These are phyloP conservation scores for Drosophila ficusphila DNA, from an alignment of 1,140 invertebrate genomes.

Conservation along the genomic window DNA sequence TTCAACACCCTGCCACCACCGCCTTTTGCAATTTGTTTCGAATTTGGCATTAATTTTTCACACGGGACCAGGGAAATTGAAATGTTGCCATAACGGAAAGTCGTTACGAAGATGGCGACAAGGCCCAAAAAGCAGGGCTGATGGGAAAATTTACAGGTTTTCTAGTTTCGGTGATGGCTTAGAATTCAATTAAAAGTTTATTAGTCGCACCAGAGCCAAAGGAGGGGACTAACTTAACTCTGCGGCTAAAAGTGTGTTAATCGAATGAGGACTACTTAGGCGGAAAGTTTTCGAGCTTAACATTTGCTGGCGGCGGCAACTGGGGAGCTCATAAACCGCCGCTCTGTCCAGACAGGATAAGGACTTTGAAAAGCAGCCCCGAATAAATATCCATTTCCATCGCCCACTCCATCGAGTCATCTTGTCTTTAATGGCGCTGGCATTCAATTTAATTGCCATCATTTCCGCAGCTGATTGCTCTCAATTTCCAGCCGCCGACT, in stretches of 20 bases:
- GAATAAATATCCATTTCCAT: slow-evolving; percentile 42
- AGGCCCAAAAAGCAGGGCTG: not conserved
- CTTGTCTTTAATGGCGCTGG: slow-evolving; percentile 55
- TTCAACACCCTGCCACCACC: slow-evolving; percentile 32
- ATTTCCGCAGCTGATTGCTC: slow-evolving; percentile 59
- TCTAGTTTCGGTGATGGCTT: slow-evolving; percentile 41
- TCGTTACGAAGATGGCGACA: slow-evolving; percentile 48
- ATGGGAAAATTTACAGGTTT: slow-evolving; percentile 28
- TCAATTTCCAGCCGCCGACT: slow-evolving; percentile 45
- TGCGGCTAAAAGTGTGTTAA: slow-evolving; percentile 55
- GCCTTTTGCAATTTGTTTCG: slow-evolving; percentile 74
- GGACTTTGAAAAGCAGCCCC: slow-evolving; percentile 31
- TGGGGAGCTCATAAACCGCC: slow-evolving; percentile 27
- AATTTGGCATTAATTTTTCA: slow-evolving; percentile 81
- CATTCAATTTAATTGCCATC: slow-evolving; percentile 79
- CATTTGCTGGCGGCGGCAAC: slow-evolving; percentile 4
- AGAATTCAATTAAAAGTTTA: slow-evolving; percentile 78
- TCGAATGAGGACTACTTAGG: slow-evolving; percentile 56
- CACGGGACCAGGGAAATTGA: slow-evolving; percentile 76
- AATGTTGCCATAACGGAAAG: slow-evolving; percentile 77
- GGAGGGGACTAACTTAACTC: slow-evolving; percentile 44
- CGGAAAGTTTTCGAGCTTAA: slow-evolving; percentile 41
- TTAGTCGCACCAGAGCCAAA: slow-evolving; percentile 34
- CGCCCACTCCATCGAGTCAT: not conserved
- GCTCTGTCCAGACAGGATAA: slow-evolving; percentile 15